These are phyloP conservation scores for Diadophis punctatus DNA, from an alignment of 2,113 vertebrate species.

Conservation along the genomic window DNA sequence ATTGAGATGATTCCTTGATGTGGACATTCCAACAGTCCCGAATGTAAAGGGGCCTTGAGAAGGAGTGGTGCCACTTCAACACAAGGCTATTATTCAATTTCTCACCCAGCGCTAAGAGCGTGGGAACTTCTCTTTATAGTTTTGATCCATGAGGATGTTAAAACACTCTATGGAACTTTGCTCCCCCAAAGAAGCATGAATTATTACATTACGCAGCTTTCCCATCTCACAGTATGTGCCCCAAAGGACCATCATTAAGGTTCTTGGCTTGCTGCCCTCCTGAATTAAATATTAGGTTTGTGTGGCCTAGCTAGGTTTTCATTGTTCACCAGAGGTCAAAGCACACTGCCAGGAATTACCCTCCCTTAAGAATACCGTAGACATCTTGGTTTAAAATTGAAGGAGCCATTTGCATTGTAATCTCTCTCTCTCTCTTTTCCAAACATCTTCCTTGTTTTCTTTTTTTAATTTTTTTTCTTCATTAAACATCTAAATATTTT, in stretches of 20 bases:
- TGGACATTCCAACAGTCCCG: background rate
- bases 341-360: background rate
- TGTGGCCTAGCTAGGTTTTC: conserved; percentile 35
- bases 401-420: background rate
- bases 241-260: conserved; percentile 2
- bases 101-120: background rate
- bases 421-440: background rate
- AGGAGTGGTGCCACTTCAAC: background rate
- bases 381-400: background rate
- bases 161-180: background rate
- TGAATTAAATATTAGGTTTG: conserved; percentile 26
- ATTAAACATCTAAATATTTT: too few relatives aligned
- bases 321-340: background rate
- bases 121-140: background rate
- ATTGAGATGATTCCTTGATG: background rate
- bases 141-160: background rate
- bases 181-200: conserved; percentile 18
- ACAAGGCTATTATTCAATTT: background rate
- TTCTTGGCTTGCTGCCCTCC: conserved; percentile 45
- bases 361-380: background rate
- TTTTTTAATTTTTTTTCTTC: too few relatives aligned
- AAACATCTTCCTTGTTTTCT: background rate
- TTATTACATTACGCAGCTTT: conserved; percentile 1
- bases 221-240: conserved; percentile 9
- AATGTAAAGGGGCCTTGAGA: background rate